Evolutionary conservation across 2,888 invertebrate species (phyloP).

Genomic region (Lucinisca nassula): DNA sequence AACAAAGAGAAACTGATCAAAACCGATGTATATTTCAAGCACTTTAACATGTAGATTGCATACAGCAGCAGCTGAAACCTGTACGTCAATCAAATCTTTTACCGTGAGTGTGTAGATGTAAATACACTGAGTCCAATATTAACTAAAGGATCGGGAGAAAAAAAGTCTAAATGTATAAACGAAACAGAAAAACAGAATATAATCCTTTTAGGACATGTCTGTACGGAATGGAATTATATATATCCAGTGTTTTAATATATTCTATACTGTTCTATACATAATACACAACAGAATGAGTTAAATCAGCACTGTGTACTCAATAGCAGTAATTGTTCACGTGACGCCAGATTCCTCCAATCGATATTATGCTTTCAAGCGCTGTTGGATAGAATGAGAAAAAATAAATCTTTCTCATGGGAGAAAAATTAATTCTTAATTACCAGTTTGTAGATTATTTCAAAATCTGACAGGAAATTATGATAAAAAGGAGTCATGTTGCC

Average conservation of each 20-base stretch:
- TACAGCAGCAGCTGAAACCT: background rate
- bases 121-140: background rate
- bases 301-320: constrained; percentile 17
- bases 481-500: too few relatives aligned
- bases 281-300: constrained; percentile 15
- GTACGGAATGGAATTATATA: constrained; percentile 10
- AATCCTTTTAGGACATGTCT: constrained; percentile 14
- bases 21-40: background rate
- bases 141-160: constrained; percentile 7
- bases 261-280: constrained; percentile 6
- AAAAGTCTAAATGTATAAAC: background rate
- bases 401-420: background rate
- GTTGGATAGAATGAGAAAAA: constrained; percentile 3
- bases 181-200: background rate
- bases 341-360: constrained; percentile 21
- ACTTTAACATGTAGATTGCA: background rate
- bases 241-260: constrained; percentile 8
- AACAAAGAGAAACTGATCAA: background rate
- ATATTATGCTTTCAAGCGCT: constrained; percentile 13
- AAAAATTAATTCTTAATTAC: background rate
- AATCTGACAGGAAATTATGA: background rate
- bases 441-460: background rate
- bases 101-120: background rate
- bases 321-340: constrained; percentile 17
- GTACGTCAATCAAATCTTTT: background rate